These are phyloP conservation scores for Tetraneura akinire DNA, from an alignment of 1,140 invertebrate genomes.

Conservation along the genomic window DNA sequence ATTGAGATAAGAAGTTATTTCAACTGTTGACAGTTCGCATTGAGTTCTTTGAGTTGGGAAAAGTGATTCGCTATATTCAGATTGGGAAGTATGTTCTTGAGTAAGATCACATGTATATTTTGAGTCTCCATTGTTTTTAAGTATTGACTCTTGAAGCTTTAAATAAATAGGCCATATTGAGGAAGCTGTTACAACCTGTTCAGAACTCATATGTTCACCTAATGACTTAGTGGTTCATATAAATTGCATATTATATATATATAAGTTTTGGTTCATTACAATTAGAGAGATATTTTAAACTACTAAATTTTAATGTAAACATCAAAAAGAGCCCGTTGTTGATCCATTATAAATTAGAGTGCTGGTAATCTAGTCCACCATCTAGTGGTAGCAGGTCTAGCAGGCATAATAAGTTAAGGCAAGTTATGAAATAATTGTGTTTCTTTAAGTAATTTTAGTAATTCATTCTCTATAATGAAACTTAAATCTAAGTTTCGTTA, in stretches of 20 bases:
- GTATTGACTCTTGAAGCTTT: too few relatives aligned
- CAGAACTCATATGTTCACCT: too few relatives aligned
- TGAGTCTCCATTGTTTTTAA: not conserved
- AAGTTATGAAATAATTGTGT: not conserved
- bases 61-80: not conserved
- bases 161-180: too few relatives aligned
- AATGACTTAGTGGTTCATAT: too few relatives aligned
- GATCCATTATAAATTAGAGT: not conserved
- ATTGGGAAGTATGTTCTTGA: not conserved
- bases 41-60: not conserved
- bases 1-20: conserved; percentile 8
- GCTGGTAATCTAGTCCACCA: not conserved
- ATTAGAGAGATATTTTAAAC: conserved; percentile 1
- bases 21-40: not conserved
- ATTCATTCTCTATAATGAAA: not conserved
- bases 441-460: conserved; percentile 6
- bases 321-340: not conserved
- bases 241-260: not conserved
- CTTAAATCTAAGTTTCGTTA: not conserved
- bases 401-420: conserved; percentile 1
- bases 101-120: conserved; percentile 1
- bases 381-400: not conserved
- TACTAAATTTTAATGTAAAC: not conserved
- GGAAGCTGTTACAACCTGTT: too few relatives aligned
- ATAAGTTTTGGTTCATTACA: not conserved